These are phyloP conservation scores for Plecturocebus donacophilus DNA, from an alignment of 2,113 vertebrate genomes.

Conservation along the genomic window DNA sequence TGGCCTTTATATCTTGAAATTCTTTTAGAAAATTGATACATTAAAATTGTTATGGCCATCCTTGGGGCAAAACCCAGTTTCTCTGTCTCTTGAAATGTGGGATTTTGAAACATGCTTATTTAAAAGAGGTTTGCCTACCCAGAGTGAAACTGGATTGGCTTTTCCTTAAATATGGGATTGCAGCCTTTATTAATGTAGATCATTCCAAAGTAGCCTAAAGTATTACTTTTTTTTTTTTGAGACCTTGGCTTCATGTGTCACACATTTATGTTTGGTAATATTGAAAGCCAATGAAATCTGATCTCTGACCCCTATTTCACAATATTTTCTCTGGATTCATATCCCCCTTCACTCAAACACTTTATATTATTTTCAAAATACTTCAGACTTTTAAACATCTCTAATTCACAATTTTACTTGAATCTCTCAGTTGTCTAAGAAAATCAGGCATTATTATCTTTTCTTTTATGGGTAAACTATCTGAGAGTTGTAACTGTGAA, in stretches of 20 bases:
- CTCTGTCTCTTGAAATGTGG: background rate
- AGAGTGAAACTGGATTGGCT: background rate
- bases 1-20: background rate
- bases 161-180: background rate
- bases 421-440: background rate
- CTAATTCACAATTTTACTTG: background rate
- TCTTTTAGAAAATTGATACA: background rate
- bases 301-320: background rate
- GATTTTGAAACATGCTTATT: background rate
- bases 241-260: background rate
- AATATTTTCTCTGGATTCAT: background rate
- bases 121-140: background rate
- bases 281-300: background rate
- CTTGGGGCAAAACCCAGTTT: background rate
- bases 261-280: background rate
- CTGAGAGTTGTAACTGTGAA: background rate
- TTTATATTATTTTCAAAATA: constrained; percentile 6
- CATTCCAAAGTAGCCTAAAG: background rate
- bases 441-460: background rate
- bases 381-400: background rate
- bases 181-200: background rate
- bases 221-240: background rate
- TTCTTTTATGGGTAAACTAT: background rate
- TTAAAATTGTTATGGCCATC: background rate
- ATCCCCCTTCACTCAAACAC: too few species aligned